phyloP scores from a whole-genome alignment of 2,888 invertebrate genomes.

The Cactoblastis cactorum region DNA sequence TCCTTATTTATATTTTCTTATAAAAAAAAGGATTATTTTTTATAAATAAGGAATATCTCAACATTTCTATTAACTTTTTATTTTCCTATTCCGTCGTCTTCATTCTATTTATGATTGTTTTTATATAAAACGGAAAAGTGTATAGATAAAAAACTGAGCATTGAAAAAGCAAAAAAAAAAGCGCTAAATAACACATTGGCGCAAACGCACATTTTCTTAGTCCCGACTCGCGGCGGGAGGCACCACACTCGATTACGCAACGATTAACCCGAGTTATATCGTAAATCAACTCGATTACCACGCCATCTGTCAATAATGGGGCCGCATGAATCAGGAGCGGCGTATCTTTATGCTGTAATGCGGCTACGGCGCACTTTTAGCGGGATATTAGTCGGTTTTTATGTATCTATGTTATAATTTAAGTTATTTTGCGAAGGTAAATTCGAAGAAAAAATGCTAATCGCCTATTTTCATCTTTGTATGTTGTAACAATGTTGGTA shows the following conservation, averaged over 20 bases:
- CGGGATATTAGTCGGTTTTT: neutral
- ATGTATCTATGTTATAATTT: slow-evolving; percentile 14
- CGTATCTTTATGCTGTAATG: slow-evolving; percentile 14
- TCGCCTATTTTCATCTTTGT: no score
- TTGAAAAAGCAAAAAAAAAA: neutral
- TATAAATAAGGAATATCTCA: no score
- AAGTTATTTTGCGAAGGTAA: neutral
- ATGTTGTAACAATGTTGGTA: no score
- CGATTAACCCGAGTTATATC: slow-evolving; percentile 53
- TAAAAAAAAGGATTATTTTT: no score
- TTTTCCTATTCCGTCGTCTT: no score
- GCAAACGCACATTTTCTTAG: neutral
- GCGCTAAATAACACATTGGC: no score
- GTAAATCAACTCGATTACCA: slow-evolving; percentile 69
- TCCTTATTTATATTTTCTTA: no score
- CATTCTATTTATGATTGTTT: no score
- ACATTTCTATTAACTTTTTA: no score
- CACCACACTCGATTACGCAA: slow-evolving; percentile 49
- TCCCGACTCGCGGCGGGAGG: slow-evolving; percentile 17
- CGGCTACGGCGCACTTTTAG: slow-evolving; percentile 1
- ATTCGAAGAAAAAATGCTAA: neutral
- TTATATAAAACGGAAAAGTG: no score
- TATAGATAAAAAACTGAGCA: no score
- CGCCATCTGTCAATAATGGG: slow-evolving; percentile 68
- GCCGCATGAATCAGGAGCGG: slow-evolving; percentile 61